A percentile compares a stretch with the other conserved stretches of the same genome.
Evolutionary conservation across 1,140 invertebrate genomes (phyloP).

Genomic region (Platorchestia sp.): DNA sequence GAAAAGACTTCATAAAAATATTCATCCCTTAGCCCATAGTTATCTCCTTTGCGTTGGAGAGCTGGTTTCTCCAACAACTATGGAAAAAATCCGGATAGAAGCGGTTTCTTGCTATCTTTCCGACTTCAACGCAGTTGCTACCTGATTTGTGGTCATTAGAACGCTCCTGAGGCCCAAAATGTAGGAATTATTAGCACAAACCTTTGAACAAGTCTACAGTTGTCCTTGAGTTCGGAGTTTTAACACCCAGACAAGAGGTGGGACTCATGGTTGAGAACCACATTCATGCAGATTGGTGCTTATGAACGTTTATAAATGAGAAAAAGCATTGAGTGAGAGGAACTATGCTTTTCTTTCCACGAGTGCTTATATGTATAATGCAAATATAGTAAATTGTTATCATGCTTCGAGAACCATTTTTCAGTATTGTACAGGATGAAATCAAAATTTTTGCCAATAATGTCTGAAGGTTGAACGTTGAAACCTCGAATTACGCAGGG

Average conservation of each 20-base stretch:
- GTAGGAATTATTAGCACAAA: not conserved
- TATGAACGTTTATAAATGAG: no score
- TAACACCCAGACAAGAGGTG: not conserved
- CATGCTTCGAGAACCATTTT: not conserved
- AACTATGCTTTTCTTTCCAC: not conserved
- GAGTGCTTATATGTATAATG: not conserved
- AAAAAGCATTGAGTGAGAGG: no score
- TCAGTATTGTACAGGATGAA: not conserved
- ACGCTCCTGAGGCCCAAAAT: not conserved
- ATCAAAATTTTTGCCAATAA: no score
- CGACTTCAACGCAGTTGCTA: not conserved
- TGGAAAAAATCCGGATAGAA: not conserved
- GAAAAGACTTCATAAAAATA: not conserved
- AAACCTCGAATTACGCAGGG: not conserved
- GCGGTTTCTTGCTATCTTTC: not conserved
- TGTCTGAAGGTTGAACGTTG: no score
- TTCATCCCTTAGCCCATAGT: not conserved
- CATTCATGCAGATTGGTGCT: not conserved
- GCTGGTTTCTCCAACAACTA: not conserved
- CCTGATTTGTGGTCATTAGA: not conserved
- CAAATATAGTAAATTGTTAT: not conserved
- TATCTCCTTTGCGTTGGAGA: not conserved
- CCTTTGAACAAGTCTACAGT: not conserved
- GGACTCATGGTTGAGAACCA: not conserved
- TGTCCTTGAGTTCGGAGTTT: not conserved